Conservation (phyloP, 2,888 invertebrate genomes). For the Tenodera sinensis region DNA sequence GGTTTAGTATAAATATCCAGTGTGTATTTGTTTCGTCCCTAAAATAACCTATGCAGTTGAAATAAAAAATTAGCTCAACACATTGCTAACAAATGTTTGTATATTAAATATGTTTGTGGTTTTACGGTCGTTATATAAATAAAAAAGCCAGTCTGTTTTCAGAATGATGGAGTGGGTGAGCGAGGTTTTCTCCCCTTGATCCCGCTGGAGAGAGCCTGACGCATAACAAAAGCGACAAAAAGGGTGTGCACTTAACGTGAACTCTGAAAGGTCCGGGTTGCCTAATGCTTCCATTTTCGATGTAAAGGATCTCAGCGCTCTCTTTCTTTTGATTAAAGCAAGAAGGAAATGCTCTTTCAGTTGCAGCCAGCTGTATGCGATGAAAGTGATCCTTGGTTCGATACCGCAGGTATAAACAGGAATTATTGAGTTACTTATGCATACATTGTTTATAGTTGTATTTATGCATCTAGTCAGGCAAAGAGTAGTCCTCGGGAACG, state of each 20-base stretch:
- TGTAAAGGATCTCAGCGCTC: neutral
- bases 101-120: too few relatives aligned
- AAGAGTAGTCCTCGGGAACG: too few relatives aligned
- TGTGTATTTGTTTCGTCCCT: too few relatives aligned
- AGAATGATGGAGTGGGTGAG: neutral
- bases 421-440: too few relatives aligned
- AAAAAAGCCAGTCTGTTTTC: neutral
- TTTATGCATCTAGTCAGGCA: too few relatives aligned
- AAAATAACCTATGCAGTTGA: too few relatives aligned
- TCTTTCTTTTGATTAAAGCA: neutral
- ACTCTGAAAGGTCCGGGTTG: neutral
- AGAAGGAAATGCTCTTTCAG: neutral
- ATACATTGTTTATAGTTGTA: too few relatives aligned
- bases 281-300: neutral
- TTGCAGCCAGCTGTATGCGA: neutral
- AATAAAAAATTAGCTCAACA: too few relatives aligned
- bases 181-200: neutral
- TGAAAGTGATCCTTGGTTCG: neutral
- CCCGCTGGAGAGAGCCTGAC: neutral
- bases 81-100: too few relatives aligned
- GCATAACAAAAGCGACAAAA: neutral
- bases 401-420: neutral
- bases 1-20: too few relatives aligned
- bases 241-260: neutral
- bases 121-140: neutral